Evolutionary conservation across 2,797 vertebrate genomes (phyloP).

Genomic region (Oophaga sylvatica): DNA sequence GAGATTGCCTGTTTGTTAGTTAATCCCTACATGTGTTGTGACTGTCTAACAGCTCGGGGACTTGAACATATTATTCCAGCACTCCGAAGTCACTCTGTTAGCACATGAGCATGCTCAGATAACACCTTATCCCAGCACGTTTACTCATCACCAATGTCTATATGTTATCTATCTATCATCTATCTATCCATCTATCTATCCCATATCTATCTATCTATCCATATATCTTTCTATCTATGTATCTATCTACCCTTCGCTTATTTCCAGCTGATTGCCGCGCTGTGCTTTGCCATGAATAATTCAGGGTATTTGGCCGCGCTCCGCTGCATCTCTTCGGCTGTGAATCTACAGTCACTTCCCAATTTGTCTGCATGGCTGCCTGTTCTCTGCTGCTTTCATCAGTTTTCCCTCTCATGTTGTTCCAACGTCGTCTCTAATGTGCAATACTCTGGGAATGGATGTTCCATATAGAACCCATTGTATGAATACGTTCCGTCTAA

Average conservation of each 20-base stretch:
- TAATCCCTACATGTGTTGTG: too few species aligned
- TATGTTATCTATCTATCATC: not conserved
- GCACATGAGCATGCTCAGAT: too few species aligned
- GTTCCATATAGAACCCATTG: not conserved
- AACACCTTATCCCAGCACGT: too few species aligned
- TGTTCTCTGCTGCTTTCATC: slow-evolving; percentile 8
- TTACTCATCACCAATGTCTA: too few species aligned
- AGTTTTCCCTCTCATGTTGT: not conserved
- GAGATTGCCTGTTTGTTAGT: too few species aligned
- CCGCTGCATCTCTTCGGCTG: not conserved
- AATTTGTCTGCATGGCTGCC: slow-evolving; percentile 27
- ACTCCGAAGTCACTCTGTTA: too few species aligned
- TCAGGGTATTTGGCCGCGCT: slow-evolving; percentile 7
- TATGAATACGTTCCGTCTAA: not conserved
- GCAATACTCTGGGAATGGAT: not conserved
- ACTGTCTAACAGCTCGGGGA: too few species aligned
- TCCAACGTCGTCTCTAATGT: not conserved
- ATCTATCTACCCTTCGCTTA: not conserved
- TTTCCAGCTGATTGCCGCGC: not conserved
- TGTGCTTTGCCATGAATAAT: slow-evolving; percentile 45
- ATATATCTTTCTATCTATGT: not conserved
- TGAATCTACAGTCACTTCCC: slow-evolving; percentile 2
- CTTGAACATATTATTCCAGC: too few species aligned
- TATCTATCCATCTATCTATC: not conserved
- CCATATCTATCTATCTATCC: not conserved